phyloP scores from a whole-genome alignment of 37 sponge, comb jelly and placozoan genomes.

The Cliona cf. orientalis region DNA sequence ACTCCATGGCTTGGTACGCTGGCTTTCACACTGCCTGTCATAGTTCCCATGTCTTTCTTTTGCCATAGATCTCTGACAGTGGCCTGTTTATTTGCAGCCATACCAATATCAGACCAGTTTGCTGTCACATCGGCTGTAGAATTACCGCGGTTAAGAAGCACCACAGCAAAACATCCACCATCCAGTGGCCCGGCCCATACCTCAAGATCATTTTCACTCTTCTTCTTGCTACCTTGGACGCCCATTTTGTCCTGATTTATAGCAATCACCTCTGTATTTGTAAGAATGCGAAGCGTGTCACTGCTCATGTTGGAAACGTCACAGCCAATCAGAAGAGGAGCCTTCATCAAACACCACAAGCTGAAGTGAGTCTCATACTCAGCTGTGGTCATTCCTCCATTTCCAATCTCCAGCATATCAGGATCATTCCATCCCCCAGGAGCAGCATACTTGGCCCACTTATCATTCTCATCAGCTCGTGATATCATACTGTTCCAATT shows the following conservation, averaged over 20 bases:
- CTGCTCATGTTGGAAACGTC: conserved; percentile 62
- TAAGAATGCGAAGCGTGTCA: conserved; percentile 78
- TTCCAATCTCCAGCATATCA: conserved; percentile 90
- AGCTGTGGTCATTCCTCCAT: conserved; percentile 66
- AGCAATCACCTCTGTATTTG: conserved; percentile 86
- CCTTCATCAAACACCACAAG: conserved; percentile 85
- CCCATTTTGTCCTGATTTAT: conserved; percentile 85
- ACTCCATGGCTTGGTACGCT: conserved; percentile 74
- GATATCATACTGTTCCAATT: conserved; percentile 68
- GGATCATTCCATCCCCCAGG: conserved; percentile 93
- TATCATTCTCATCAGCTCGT: conserved; percentile 59
- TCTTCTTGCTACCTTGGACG: conserved; percentile 67
- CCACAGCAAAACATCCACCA: conserved; percentile 41
- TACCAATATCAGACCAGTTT: conserved; percentile 41
- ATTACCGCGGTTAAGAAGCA: conserved; percentile 66
- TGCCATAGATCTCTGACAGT: conserved; percentile 78
- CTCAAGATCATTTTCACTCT: conserved; percentile 35
- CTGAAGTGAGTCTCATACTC: conserved; percentile 88
- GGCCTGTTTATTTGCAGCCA: conserved; percentile 6
- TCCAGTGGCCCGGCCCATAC: conserved; percentile 79
- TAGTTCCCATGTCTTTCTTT: conserved; percentile 57
- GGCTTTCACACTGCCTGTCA: conserved; percentile 41
- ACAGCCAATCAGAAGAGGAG: conserved; percentile 87
- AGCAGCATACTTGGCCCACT: conserved; percentile 61
- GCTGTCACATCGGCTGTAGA: conserved; percentile 34